Percentiles rank a stretch among this genome's conserved stretches.
These are phyloP conservation scores for Avahi laniger DNA, from an alignment of 2,797 vertebrate species.

Conservation along the genomic window DNA sequence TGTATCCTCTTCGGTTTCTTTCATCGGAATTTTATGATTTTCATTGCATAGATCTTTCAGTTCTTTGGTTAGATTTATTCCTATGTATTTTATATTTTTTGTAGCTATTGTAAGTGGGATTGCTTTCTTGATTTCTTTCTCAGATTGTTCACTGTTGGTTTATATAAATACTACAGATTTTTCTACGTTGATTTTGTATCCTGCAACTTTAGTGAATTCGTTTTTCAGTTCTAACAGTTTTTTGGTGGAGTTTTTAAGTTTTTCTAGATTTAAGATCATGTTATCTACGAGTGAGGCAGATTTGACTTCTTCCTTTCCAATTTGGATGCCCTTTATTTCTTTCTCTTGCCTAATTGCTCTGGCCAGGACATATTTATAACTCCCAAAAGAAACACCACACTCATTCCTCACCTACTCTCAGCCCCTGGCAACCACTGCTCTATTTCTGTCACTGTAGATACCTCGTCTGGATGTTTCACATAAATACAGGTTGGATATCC, in stretches of 20 bases:
- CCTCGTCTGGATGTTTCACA: neutral
- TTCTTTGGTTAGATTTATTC: no score
- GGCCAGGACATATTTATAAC: neutral
- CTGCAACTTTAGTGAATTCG: neutral
- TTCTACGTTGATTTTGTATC: neutral
- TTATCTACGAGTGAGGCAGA: neutral
- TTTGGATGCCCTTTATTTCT: neutral
- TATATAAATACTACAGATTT: neutral
- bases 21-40: no score
- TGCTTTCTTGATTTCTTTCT: no score
- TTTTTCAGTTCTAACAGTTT: neutral
- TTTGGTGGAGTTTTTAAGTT: neutral
- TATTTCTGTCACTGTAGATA: rapidly evolving
- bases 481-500: neutral
- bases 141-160: no score
- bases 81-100: no score
- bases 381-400: neutral
- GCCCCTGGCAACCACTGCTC: neutral
- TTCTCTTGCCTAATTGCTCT: neutral
- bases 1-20: no score
- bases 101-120: no score
- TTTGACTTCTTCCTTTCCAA: neutral
- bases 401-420: neutral
- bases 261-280: neutral
- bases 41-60: no score